Percentiles rank a stretch among this genome's conserved stretches.
phyloP scores from a whole-genome alignment of 2,797 vertebrate species.

The Microchirus variegatus region DNA sequence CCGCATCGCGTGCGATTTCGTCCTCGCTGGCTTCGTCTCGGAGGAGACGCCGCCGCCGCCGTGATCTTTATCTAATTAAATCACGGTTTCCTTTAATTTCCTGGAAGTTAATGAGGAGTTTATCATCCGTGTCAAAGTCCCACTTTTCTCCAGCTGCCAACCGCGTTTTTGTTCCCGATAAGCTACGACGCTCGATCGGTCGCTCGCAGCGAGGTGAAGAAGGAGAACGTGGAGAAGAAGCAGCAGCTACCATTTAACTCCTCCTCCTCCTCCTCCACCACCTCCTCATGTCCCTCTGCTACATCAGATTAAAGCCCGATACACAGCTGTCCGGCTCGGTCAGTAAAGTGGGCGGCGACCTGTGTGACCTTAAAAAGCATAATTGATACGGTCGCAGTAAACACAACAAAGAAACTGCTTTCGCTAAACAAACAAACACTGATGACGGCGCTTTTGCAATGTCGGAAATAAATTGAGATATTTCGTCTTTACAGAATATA shows the following conservation, averaged over 20 bases:
- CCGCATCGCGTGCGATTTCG: conserved; percentile 24
- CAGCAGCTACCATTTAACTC: too few species aligned
- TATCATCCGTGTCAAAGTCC: conserved; percentile 64
- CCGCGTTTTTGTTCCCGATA: conserved; percentile 50
- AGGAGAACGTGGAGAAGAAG: conserved; percentile 4
- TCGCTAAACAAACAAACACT: conserved; percentile 19
- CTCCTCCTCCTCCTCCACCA: too few species aligned
- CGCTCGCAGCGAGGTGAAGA: conserved; percentile 54
- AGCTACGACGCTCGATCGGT: conserved; percentile 16
- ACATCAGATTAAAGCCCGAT: conserved; percentile 45
- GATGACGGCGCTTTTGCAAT: not conserved
- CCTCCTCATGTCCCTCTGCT: conserved; percentile 43
- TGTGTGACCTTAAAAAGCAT: conserved; percentile 55
- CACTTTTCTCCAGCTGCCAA: conserved; percentile 58
- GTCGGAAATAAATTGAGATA: conserved; percentile 12
- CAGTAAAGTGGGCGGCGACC: conserved; percentile 47
- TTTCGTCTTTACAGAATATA: too few species aligned
- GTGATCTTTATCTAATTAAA: conserved; percentile 78
- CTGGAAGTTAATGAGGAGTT: conserved; percentile 80
- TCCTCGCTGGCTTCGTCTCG: conserved; percentile 54
- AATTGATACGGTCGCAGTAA: conserved; percentile 40
- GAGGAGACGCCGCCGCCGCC: conserved; percentile 61
- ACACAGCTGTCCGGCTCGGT: conserved; percentile 42
- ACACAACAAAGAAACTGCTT: conserved; percentile 2
- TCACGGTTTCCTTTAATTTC: conserved; percentile 76